These are phyloP conservation scores for Nasonia vitripennis DNA, from an alignment of 1,140 invertebrate species.

Conservation along the genomic window DNA sequence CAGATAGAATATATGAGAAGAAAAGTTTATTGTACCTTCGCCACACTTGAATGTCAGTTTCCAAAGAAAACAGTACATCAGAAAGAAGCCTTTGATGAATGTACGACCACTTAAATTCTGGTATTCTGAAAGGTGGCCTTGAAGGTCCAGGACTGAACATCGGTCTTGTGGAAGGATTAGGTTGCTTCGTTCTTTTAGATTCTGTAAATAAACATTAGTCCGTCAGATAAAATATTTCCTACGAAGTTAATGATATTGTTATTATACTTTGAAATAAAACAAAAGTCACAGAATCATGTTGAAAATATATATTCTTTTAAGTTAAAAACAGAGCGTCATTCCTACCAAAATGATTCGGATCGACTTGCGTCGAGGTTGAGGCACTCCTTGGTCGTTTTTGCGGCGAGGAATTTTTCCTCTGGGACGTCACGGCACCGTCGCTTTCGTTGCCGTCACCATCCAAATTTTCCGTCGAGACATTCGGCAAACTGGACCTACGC, in stretches of 20 bases:
- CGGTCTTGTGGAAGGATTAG: constrained; percentile 80
- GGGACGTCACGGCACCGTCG: constrained; percentile 68
- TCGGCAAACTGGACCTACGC: constrained; percentile 80
- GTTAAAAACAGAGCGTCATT: constrained; percentile 41
- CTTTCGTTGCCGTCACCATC: constrained; percentile 60
- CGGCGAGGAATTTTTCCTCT: constrained; percentile 72
- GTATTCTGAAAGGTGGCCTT: constrained; percentile 97
- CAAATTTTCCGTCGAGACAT: constrained; percentile 76
- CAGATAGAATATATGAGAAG: background rate
- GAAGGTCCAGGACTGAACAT: constrained; percentile 97
- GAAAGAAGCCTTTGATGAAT: constrained; percentile 97
- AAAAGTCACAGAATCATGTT: background rate
- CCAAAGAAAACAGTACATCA: constrained; percentile 97
- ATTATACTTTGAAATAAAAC: background rate
- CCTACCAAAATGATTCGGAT: constrained; percentile 87
- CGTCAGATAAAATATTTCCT: background rate
- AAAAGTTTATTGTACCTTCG: constrained; percentile 76
- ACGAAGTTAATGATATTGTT: background rate
- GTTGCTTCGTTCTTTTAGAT: constrained; percentile 77
- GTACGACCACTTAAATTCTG: constrained; percentile 99
- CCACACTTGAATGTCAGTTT: constrained; percentile 98
- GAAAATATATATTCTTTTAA: constrained; percentile 7
- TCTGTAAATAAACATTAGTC: constrained; percentile 59
- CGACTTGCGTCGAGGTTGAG: constrained; percentile 86
- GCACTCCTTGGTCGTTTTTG: constrained; percentile 83